These are phyloP conservation scores for Myotis lucifugus DNA, from an alignment of 2,113 vertebrate species.

Conservation along the genomic window DNA sequence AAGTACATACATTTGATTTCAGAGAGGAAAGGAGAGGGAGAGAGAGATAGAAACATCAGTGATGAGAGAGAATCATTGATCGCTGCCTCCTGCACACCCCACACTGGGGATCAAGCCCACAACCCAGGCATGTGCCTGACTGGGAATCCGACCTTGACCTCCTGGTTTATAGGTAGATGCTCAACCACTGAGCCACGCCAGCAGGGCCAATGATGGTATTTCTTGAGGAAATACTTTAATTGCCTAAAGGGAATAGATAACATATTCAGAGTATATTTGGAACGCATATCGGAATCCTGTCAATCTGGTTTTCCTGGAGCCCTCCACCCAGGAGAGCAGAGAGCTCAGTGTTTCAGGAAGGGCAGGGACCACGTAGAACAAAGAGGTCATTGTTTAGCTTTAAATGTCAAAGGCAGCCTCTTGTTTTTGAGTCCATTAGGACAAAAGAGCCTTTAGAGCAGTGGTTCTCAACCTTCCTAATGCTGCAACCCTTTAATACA, in stretches of 20 bases:
- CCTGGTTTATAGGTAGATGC: too few species aligned
- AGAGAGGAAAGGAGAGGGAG: too few species aligned
- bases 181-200: too few species aligned
- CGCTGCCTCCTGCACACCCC: too few species aligned
- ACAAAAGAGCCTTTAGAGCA: background rate
- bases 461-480: too few species aligned
- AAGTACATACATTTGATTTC: too few species aligned
- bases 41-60: too few species aligned
- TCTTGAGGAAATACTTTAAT: background rate
- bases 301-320: background rate
- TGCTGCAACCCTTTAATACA: too few species aligned
- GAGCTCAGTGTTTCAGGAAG: background rate
- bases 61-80: too few species aligned
- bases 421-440: background rate
- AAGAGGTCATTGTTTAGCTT: slow-evolving; percentile 3
- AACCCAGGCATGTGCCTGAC: too few species aligned
- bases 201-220: background rate
- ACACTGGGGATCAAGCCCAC: too few species aligned
- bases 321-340: background rate
- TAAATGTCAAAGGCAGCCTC: background rate
- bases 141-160: too few species aligned
- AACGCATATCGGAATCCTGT: background rate
- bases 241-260: background rate
- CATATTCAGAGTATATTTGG: background rate
- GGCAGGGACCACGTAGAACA: background rate